Evolutionary conservation across 1,140 invertebrate genomes (phyloP), one percentile per base, ranked within the genome.

Genomic region (Dendrolimus kikuchii): DNA sequence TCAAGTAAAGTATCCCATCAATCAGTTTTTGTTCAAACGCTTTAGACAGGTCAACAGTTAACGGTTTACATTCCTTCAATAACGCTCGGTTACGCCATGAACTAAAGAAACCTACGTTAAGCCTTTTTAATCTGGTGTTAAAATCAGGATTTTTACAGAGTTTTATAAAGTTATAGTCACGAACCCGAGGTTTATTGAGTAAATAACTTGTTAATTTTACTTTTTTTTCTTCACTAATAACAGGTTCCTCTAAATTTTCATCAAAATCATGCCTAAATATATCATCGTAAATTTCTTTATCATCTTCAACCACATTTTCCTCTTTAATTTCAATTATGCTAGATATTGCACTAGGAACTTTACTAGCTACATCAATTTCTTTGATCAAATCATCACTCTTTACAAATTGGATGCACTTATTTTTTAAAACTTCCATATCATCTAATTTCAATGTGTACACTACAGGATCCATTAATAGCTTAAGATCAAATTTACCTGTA

Each of bases 101-200:
- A 49, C 59, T 74, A 38, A 79, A 60, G 57, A 84, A 86, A 3
- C 71, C 78, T 5, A 66, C 63, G 2, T 62, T 73, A 40, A 86
- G 57, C 52, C 74, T 64, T 55, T 78, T 84, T 48, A 86, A 63
- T 47, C 77, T 57, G 4, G 78, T 86, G 57, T 86, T 86, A 56
- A 85, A 86, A 64, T 86, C 83, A 5, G 83, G 83, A 62, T 86
- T 86, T 60, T 85, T 84, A 49, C 80, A 85, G 5, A 86, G 48
- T 36, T 74, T 62, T 64, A 82, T 77, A 1, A 80, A 74, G 59
- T 76, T 78, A 44, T 86, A 86, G 5, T 43, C 60, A 38, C 66
- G 62, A 43, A 55, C 64, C 55, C 64, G 69, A n/a, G 80, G 83
- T 68, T 84, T 86, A 55, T 80, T 70, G 10, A 86, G 61, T 5